Evolutionary conservation across 2,888 invertebrate genomes (phyloP).

Genomic region (Lathronympha strigana): DNA sequence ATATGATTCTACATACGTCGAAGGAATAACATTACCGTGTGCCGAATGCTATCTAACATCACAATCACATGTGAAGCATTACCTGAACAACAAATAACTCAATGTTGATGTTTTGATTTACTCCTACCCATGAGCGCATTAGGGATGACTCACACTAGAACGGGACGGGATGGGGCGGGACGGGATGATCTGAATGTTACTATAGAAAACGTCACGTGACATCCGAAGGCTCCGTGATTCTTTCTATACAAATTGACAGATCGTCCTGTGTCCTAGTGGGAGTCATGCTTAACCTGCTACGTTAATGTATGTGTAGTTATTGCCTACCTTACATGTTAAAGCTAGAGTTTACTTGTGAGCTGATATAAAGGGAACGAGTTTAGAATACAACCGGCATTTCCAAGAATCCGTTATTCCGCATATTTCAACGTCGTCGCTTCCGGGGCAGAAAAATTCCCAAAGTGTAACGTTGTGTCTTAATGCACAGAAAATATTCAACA

Average conservation of each 20-base stretch:
- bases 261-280: no score
- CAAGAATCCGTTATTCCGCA: slow-evolving; percentile 25
- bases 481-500: slow-evolving; percentile 66
- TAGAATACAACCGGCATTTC: slow-evolving; percentile 24
- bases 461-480: slow-evolving; percentile 53
- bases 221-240: no score
- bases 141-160: no score
- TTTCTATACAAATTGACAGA: no score
- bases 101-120: slow-evolving; percentile 20
- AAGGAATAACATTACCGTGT: slow-evolving; percentile 19
- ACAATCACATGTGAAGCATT: slow-evolving; percentile 25
- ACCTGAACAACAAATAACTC: slow-evolving; percentile 16
- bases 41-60: slow-evolving; percentile 12
- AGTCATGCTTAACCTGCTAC: no score
- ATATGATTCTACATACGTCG: slow-evolving; percentile 26
- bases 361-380: slow-evolving; percentile 6
- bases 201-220: no score
- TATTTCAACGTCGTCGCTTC: slow-evolving; percentile 27
- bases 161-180: no score
- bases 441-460: slow-evolving; percentile 30
- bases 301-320: no score
- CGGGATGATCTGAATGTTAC: no score
- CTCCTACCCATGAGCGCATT: background rate
- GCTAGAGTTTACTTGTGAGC: background rate
- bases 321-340: no score